Conservation (phyloP, 2,113 vertebrate genomes). For the Aptenodytes patagonicus region DNA sequence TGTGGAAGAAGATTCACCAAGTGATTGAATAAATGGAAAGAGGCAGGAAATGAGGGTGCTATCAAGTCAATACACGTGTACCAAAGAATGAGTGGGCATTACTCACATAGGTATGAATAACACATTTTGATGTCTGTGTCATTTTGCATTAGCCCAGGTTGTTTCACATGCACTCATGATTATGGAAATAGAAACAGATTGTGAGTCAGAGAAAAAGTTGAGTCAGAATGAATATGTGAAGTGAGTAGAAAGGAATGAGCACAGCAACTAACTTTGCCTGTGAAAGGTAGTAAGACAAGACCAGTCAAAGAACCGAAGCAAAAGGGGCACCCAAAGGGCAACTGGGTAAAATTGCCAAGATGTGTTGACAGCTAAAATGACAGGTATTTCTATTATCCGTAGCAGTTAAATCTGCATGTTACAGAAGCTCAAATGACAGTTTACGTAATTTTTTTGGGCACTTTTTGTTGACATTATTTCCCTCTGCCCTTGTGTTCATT, state of each 20-base stretch:
- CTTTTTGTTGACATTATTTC: not conserved
- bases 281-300: conserved; percentile 9
- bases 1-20: not conserved
- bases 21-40: not conserved
- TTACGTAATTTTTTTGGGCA: not conserved
- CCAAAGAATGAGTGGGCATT: not conserved
- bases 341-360: not conserved
- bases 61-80: not conserved
- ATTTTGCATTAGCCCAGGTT: not conserved
- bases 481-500: not conserved
- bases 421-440: not conserved
- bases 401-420: not conserved
- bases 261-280: not conserved
- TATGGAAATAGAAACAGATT: conserved; percentile 37
- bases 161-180: not conserved
- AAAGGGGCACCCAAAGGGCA: not conserved
- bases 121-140: conserved; percentile 12
- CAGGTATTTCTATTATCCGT: not conserved
- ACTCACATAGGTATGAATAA: conserved; percentile 60
- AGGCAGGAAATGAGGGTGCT: conserved; percentile 4
- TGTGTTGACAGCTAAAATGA: not conserved
- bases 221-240: conserved; percentile 54
- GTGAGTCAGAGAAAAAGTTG: conserved; percentile 60
- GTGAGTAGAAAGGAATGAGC: conserved; percentile 37
- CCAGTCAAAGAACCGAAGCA: not conserved